Evolutionary conservation across 2,113 vertebrate species (phyloP), one percentile per base, ranked within the genome.

Genomic region (Hassar affinis): DNA sequence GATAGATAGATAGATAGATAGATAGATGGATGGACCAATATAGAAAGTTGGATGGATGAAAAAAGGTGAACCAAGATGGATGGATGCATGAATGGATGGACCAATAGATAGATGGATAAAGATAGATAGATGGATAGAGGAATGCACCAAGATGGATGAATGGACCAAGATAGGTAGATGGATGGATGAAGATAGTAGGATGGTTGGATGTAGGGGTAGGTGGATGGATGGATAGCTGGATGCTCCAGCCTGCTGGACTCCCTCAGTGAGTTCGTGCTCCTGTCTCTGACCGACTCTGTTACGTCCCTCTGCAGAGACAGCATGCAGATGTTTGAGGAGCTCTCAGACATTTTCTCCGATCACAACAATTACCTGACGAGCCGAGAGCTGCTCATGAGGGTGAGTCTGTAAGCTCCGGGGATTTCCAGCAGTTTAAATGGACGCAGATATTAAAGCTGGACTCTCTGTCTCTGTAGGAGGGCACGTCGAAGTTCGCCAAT

Each of bases 401-500:
- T 98, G 86, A 95, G 86, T 35, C 27, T 3, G 30, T 2, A 11
- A 35, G 6, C 22, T 25, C 30, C 51, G 5, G 51, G 38, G 18
- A 33, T 75, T 30, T 35, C 7, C 27, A 2, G 1, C 2, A 6
- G 5, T 38, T 14, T 22, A 10, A 77, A 1, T 7, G 0, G 4
- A 1, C 56, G 22, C 30, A 6, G 51, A 7, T 33, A 18, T 30
- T 75, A 52, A 49, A 33, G 10, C 20, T 10, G 6, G 14, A 5
- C 74, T 76, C 42, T 64, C n/a, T 11, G 30, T 69, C 11, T 68
- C 14, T 33, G 49, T 30, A 99, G 97, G 97, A 99, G 93, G 96
- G 96, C 84, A 98, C 97, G 66, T 98, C 97, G 78, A 99, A 98
- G 91, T 99, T 98, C 92, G 97, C 97, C 0, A 98, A 95, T 89